Evolutionary conservation across 2,888 invertebrate species (phyloP), one percentile per base, ranked within the genome.

Genomic region (Erebia epiphron): DNA sequence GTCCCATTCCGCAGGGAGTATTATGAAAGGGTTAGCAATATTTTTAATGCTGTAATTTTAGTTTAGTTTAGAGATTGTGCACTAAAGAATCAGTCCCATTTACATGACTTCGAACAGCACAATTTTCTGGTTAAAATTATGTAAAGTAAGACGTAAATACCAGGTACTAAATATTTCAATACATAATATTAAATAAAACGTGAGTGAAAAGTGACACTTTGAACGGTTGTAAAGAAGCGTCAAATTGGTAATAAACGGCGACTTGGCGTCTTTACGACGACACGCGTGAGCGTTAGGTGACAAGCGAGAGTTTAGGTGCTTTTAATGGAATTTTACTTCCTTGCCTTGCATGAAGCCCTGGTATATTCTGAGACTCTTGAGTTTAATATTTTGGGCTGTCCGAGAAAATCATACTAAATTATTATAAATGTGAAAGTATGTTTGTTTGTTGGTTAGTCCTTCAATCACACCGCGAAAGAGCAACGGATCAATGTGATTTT

Each of bases 221-320:
- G 75, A 63, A 69, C 75, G 77, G 75, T 77, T 75, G 78, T 83
- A 85, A 85, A 77, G 78, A 71, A 78, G 75, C 77, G 79, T 82
- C 81, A 83, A 86, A 84, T 81, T 77, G 75, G 73, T 75, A 75
- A 78, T 82, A 82, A 82, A 82, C 56, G 79, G 79, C 79, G 79
- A 80, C 80, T 73, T 76, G 77, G 79, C 67, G 58, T 74, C 77
- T 82, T 82, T 82, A 80, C 75, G 79, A 76, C 73, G 64, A 60
- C 65, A 61, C 65, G 69, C 69, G 52, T 52, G 69, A 56, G 66
- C 56, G 56, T 66, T 66, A 13, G 66, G 56, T 66, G 66, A 66
- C 66, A 57, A 46, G 66, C 54, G 66, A 54, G 46, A 13, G 43
- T 21, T 56, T 66, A 56, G 57, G 56, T 56, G 66, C 43, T 57